phyloP scores from a whole-genome alignment of 1,140 invertebrate species.

The Magallana ariakensis region DNA sequence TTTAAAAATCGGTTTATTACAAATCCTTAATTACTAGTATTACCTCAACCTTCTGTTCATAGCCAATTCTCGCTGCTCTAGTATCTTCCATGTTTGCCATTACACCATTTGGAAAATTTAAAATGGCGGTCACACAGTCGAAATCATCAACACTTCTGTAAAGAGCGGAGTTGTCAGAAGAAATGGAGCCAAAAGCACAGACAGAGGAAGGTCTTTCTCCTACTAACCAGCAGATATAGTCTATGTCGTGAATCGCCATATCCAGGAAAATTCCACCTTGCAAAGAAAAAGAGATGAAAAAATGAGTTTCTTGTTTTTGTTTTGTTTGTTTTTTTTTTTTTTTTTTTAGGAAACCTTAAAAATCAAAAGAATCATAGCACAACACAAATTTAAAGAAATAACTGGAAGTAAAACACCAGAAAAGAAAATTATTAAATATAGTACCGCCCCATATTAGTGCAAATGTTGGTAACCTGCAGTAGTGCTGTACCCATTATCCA shows the following conservation, averaged over 20 bases:
- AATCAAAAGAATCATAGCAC: no score
- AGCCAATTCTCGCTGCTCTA: constrained; percentile 35
- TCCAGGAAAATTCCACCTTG: constrained; percentile 54
- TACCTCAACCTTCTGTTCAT: constrained; percentile 51
- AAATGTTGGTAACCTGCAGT: no score
- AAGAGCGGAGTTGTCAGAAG: constrained; percentile 2
- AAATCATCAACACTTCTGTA: constrained; percentile 46
- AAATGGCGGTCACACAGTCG: constrained; percentile 43
- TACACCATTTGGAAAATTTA: constrained; percentile 46
- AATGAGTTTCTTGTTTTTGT: no score
- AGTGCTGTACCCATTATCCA: no score
- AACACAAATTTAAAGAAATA: no score
- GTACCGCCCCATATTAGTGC: no score
- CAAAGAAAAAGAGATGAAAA: not conserved
- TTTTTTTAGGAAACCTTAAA: no score
- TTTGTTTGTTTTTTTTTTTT: no score
- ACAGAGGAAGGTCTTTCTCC: constrained; percentile 48
- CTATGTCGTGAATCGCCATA: constrained; percentile 54
- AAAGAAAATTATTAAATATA: no score
- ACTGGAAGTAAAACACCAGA: no score
- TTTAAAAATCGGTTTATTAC: no score
- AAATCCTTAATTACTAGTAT: no score
- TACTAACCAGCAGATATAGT: constrained; percentile 51
- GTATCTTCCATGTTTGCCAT: constrained; percentile 42
- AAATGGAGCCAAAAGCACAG: constrained; percentile 42